These are phyloP conservation scores for Ianthella basta DNA, from an alignment of 37 sponge, comb jelly and placozoan species.

Conservation along the genomic window DNA sequence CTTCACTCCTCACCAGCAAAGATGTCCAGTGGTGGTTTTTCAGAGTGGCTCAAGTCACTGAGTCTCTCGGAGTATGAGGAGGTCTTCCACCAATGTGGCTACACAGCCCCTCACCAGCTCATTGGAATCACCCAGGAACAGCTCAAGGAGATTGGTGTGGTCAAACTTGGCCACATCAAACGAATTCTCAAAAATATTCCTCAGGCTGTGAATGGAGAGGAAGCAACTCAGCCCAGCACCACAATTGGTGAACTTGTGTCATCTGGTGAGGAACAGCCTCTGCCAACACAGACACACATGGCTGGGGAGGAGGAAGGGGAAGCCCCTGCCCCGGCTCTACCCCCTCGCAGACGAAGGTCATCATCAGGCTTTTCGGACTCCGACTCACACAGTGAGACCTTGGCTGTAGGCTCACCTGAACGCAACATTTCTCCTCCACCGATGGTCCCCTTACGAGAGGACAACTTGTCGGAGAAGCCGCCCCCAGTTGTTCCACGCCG, in stretches of 20 bases:
- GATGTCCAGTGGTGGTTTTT: background rate
- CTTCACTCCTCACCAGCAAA: background rate
- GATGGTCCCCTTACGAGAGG: no score
- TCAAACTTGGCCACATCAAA: constrained; percentile 67
- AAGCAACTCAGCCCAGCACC: background rate
- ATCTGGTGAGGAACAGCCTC: background rate
- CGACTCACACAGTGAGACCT: no score
- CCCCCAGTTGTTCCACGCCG: background rate
- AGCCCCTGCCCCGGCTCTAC: background rate
- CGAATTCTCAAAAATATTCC: constrained; percentile 54
- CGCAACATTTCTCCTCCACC: no score
- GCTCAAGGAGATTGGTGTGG: constrained; percentile 63
- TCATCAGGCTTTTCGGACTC: background rate
- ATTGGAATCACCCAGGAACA: constrained; percentile 11
- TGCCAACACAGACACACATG: background rate
- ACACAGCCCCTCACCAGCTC: constrained; percentile 17
- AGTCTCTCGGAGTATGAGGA: constrained; percentile 59
- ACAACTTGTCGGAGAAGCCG: no score
- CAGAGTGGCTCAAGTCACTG: constrained; percentile 60
- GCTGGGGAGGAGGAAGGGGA: background rate
- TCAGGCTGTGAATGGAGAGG: constrained; percentile 3
- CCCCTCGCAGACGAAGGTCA: background rate
- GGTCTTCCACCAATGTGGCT: constrained; percentile 37
- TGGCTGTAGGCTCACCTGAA: no score
- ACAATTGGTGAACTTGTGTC: background rate